Conservation (phyloP, 2,888 invertebrate genomes). For the Heteromyza rotundicornis region DNA sequence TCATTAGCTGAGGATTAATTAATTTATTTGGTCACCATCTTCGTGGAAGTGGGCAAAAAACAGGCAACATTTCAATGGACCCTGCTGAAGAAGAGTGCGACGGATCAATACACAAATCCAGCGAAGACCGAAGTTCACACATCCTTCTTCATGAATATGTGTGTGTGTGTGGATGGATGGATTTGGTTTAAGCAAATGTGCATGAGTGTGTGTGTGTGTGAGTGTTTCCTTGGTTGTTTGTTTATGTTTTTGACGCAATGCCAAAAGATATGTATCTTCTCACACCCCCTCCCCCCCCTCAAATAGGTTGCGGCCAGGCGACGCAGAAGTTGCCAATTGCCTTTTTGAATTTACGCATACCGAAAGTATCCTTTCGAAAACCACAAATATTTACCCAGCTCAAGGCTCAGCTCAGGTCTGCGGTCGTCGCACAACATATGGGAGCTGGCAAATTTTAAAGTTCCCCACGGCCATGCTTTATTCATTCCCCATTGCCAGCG, state of each 20-base stretch:
- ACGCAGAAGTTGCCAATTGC: conserved; percentile 52
- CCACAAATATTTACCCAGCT: conserved; percentile 62
- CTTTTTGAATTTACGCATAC: conserved; percentile 57
- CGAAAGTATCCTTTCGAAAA: conserved; percentile 56
- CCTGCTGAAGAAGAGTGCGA: conserved; percentile 8
- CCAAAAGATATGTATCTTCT: conserved; percentile 41
- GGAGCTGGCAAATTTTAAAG: conserved; percentile 17
- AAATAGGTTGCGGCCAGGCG: conserved; percentile 23
- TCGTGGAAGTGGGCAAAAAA: conserved; percentile 48
- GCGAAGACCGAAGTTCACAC: conserved; percentile 13
- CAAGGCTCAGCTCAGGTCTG: conserved; percentile 47
- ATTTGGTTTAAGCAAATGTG: conserved; percentile 10
- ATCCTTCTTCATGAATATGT: conserved; percentile 8
- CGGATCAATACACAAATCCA: conserved; percentile 16
- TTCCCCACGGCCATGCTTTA: conserved; percentile 1
- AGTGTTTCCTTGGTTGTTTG: conserved; percentile 27
- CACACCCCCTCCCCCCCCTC: conserved; percentile 20
- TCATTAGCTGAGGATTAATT: conserved; percentile 61
- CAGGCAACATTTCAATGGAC: conserved; percentile 32
- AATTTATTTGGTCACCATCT: conserved; percentile 61
- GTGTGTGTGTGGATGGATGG: conserved; percentile 24
- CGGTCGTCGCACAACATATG: conserved; percentile 27
- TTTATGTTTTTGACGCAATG: conserved; percentile 42
- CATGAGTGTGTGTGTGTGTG: conserved; percentile 27
- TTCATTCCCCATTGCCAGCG: too few species aligned